Conservation (phyloP, 2,888 invertebrate genomes). For the Drosophila anomalata region DNA sequence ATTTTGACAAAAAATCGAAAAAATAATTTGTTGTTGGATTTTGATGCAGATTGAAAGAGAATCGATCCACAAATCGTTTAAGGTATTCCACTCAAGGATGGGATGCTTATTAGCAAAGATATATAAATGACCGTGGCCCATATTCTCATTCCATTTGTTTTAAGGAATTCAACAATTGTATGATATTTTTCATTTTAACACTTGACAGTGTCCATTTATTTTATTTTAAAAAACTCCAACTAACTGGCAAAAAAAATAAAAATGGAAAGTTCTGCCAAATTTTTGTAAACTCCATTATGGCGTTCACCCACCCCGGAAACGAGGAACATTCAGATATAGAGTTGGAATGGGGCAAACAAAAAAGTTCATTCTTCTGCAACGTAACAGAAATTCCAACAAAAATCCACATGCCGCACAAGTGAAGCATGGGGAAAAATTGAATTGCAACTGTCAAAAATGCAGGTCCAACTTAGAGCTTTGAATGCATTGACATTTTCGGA, state of each 20-base stretch:
- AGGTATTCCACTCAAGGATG: no score
- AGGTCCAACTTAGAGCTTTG: conserved; percentile 39
- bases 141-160: no score
- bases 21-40: not conserved
- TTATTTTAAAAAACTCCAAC: no score
- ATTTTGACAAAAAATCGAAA: no score
- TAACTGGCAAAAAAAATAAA: not conserved
- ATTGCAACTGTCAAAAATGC: conserved; percentile 71
- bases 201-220: no score
- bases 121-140: no score
- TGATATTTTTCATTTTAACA: no score
- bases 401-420: conserved; percentile 46
- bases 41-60: no score
- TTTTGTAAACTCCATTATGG: not conserved
- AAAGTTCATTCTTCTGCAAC: conserved; percentile 56
- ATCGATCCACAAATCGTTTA: no score
- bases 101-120: no score
- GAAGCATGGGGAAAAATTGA: conserved; percentile 39
- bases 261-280: not conserved
- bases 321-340: not conserved
- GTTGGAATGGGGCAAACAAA: not conserved
- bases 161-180: no score
- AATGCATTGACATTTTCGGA: conserved; percentile 67
- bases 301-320: not conserved
- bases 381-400: conserved; percentile 51